phyloP scores from a whole-genome alignment of 2,113 vertebrate species.

The Tenebrosternarchus preto region DNA sequence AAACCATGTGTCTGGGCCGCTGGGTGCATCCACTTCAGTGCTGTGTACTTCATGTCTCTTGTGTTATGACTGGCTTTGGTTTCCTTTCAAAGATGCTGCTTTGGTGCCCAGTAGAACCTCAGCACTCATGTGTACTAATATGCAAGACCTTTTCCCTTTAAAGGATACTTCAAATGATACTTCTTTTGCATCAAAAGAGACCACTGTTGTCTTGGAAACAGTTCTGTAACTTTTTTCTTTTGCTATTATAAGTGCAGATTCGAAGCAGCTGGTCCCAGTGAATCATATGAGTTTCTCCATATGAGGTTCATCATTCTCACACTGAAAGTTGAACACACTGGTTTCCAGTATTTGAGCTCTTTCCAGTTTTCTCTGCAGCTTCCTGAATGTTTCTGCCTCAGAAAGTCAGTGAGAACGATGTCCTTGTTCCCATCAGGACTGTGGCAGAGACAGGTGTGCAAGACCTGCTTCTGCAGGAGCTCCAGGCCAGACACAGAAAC shows the following conservation, averaged over 20 bases:
- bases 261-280: constrained; percentile 27
- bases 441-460: constrained; percentile 26
- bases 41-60: background rate
- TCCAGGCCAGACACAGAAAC: background rate
- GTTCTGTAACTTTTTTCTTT: background rate
- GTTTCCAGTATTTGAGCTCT: background rate
- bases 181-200: constrained; percentile 32
- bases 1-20: too few species aligned
- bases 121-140: background rate
- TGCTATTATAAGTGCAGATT: constrained; percentile 34
- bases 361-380: constrained; percentile 5
- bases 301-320: constrained; percentile 24
- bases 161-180: constrained; percentile 23
- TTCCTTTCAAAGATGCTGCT: background rate
- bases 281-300: background rate
- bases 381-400: constrained; percentile 1
- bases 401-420: too few species aligned
- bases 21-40: background rate
- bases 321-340: constrained; percentile 32
- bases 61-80: background rate
- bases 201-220: constrained; percentile 35
- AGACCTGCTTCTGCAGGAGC: constrained; percentile 4
- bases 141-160: constrained; percentile 21
- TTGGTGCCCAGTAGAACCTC: constrained; percentile 22
- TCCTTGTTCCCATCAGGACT: background rate